Conservation (phyloP, 2,113 vertebrate genomes). For the Panthera leo region DNA sequence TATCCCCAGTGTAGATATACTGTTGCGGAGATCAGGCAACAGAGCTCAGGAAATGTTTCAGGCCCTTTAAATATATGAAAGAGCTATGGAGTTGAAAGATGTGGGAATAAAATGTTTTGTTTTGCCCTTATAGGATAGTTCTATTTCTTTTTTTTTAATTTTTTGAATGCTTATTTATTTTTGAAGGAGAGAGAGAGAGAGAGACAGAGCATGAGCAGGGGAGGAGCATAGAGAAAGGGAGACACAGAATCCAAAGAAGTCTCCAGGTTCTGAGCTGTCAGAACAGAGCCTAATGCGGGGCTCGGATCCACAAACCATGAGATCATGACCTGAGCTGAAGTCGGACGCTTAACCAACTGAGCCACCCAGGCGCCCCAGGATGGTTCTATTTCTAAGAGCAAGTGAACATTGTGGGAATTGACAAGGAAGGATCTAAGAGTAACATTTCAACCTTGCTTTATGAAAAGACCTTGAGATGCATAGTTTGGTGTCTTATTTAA, state of each 20-base stretch:
- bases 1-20: neutral
- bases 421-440: neutral
- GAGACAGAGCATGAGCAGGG: too few relatives aligned
- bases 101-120: neutral
- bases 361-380: neutral
- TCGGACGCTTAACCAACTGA: too few relatives aligned
- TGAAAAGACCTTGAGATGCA: neutral
- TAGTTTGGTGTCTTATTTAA: neutral
- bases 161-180: too few relatives aligned
- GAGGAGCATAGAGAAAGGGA: too few relatives aligned
- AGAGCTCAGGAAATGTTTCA: neutral
- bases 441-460: conserved; percentile 4
- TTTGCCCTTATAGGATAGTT: neutral
- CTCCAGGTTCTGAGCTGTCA: too few relatives aligned
- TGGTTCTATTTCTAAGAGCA: neutral
- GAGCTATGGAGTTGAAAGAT: neutral
- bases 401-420: neutral
- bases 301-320: too few relatives aligned
- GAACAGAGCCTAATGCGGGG: too few relatives aligned
- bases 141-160: neutral
- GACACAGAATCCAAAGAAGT: too few relatives aligned
- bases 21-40: neutral
- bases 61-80: neutral
- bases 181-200: too few relatives aligned
- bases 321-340: too few relatives aligned